phyloP scores from a whole-genome alignment of 1,140 invertebrate genomes.

The Caenorhabditis remanei region DNA sequence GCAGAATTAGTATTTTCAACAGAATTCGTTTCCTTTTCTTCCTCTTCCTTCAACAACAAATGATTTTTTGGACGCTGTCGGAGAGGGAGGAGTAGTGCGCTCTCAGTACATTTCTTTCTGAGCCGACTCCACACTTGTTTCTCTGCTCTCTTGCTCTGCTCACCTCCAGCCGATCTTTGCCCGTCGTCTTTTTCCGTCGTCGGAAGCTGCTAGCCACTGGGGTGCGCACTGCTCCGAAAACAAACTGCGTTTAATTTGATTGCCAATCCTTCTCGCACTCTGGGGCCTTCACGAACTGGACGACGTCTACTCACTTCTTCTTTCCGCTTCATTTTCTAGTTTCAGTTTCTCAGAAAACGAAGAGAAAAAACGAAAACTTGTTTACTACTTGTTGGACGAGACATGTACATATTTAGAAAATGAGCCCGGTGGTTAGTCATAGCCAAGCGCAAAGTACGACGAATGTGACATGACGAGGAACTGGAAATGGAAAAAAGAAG shows the following conservation, averaged over 20 bases:
- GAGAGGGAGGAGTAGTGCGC: not conserved
- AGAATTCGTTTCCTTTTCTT: not conserved
- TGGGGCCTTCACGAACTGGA: not conserved
- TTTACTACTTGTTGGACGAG: conserved; percentile 42
- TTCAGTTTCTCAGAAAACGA: conserved; percentile 19
- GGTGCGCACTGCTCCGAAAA: conserved; percentile 31
- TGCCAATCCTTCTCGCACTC: conserved; percentile 6
- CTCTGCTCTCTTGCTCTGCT: conserved; percentile 33
- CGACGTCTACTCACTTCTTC: not conserved
- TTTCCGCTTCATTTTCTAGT: conserved; percentile 4
- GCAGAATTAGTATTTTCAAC: not conserved
- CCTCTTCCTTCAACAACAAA: not conserved
- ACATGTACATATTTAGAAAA: conserved; percentile 52
- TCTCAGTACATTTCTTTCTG: conserved; percentile 12
- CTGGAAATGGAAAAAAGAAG: not conserved
- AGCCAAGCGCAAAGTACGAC: conserved; percentile 18
- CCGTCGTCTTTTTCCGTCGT: conserved; percentile 33
- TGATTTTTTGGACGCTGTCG: conserved; percentile 37
- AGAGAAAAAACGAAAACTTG: conserved; percentile 21
- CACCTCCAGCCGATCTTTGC: conserved; percentile 36
- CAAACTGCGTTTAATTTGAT: conserved; percentile 50
- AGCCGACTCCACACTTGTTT: conserved; percentile 16
- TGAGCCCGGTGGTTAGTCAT: conserved; percentile 41
- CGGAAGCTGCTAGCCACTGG: conserved; percentile 6
- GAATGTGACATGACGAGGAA: conserved; percentile 51